These are phyloP conservation scores for Nothoprocta perdicaria DNA, from an alignment of 2,113 vertebrate species.

Conservation along the genomic window DNA sequence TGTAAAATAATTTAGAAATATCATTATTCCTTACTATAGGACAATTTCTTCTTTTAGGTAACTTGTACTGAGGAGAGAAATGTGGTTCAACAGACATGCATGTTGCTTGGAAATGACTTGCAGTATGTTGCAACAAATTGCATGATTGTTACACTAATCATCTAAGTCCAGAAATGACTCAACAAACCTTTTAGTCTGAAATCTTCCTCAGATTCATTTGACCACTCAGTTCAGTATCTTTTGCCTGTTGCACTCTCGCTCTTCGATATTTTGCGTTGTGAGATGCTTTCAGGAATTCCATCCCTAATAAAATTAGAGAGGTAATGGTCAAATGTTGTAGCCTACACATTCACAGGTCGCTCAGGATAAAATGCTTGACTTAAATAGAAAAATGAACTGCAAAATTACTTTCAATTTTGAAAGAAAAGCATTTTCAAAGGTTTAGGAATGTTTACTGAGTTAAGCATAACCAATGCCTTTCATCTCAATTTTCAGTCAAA, in stretches of 20 bases:
- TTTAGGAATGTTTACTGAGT: neutral
- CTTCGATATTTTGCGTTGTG: accelerated
- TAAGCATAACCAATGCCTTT: neutral
- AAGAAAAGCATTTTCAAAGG: neutral
- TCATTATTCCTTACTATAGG: neutral
- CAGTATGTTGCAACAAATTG: neutral
- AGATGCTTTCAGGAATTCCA: neutral
- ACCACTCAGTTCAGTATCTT: neutral
- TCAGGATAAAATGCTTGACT: neutral
- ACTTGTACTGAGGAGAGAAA: neutral
- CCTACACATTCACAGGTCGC: neutral
- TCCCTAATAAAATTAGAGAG: neutral
- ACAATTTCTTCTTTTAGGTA: neutral
- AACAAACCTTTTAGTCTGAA: neutral
- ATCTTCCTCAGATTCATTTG: neutral
- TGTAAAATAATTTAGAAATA: neutral
- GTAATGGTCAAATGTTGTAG: neutral
- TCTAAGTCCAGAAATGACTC: neutral
- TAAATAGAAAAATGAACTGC: neutral
- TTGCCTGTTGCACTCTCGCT: neutral
- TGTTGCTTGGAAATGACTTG: neutral
- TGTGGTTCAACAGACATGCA: neutral
- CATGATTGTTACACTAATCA: neutral
- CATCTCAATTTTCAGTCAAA: neutral
- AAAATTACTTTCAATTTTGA: neutral